phyloP scores from a whole-genome alignment of 2,888 invertebrate species.

The Tetropium fuscum region DNA sequence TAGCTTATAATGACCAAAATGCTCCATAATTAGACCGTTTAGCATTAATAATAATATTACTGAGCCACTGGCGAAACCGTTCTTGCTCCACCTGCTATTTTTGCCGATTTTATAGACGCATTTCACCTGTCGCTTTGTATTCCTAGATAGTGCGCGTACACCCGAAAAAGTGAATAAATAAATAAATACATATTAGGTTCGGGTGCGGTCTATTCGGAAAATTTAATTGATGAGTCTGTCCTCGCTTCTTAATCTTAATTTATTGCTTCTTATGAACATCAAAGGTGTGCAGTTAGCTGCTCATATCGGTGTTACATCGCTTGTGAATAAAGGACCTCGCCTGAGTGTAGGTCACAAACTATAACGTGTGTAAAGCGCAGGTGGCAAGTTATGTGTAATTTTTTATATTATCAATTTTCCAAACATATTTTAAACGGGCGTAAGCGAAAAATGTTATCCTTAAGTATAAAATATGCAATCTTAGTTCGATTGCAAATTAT shows the following conservation, averaged over 20 bases:
- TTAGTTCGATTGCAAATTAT: no score
- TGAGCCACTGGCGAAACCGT: conserved; percentile 12
- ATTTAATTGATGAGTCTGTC: conserved; percentile 11
- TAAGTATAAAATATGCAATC: no score
- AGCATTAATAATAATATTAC: conserved; percentile 22
- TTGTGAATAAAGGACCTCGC: no score
- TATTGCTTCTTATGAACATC: background rate
- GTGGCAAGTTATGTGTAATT: no score
- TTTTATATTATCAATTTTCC: no score
- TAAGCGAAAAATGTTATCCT: no score
- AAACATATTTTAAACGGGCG: no score
- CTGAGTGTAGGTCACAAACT: no score
- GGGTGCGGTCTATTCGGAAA: background rate
- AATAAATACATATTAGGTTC: conserved; percentile 14
- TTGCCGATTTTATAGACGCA: conserved; percentile 15
- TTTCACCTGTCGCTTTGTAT: conserved; percentile 14
- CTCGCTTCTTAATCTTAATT: conserved; percentile 10
- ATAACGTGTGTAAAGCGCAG: no score
- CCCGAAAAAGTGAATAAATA: background rate
- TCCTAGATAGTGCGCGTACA: conserved; percentile 1
- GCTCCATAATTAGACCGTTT: conserved; percentile 12
- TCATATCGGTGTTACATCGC: background rate
- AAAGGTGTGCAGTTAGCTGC: conserved; percentile 3
- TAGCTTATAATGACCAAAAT: conserved; percentile 19
- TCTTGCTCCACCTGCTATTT: conserved; percentile 22